Evolutionary conservation across 2,113 vertebrate genomes (phyloP), one percentile per base, ranked within the genome.

Genomic region (Phalacrocorax carbo): DNA sequence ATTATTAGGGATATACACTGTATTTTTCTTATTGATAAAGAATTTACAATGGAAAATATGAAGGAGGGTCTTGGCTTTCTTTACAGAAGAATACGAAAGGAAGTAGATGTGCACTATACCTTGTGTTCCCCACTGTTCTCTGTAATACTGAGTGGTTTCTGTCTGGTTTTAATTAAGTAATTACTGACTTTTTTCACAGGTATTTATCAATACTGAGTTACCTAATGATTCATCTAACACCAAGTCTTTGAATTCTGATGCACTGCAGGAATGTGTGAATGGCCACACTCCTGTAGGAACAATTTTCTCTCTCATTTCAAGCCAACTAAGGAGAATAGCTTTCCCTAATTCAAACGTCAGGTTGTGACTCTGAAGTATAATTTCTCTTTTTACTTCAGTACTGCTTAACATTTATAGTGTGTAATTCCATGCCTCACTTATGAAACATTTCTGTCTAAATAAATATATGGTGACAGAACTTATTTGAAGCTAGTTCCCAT

Each of bases 391-490:
- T 51, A 51, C 13, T 92, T 81, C 40, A 93, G 48, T 76, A 64
- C 51, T 62, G 7, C 40, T 64, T 92, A 34, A 9, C 15, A 55
- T 64, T 81, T 81, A 52, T 40, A 78, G 60, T 48, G 44, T 76
- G 44, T 27, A 78, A 52, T 85, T 89, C 32, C 13, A 25, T 64
- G n/a, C 8, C 23, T 89, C 44, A 65, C 60, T 57, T 88, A 75
- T 46, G 16, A 92, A 92, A 90, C 91, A 81, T 75, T 94, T 85
- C 90, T 76, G 27, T 84, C 61, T 85, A 92, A 90, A 85, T 72
- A 87, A 65, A 26, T 57, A 5, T 48, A 61, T 85, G 48, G 44
- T 52, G 73, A 23, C 51, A 71, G 19, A 73, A 83, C 20, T 30
- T 66, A 48, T 34, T 88, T 86, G 69, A 93, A 78, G 23, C 23